A percentile compares a stretch with the other conserved stretches of the same genome.
phyloP scores from a whole-genome alignment of 2,888 invertebrate genomes.

The Meiosimyza platycephala region DNA sequence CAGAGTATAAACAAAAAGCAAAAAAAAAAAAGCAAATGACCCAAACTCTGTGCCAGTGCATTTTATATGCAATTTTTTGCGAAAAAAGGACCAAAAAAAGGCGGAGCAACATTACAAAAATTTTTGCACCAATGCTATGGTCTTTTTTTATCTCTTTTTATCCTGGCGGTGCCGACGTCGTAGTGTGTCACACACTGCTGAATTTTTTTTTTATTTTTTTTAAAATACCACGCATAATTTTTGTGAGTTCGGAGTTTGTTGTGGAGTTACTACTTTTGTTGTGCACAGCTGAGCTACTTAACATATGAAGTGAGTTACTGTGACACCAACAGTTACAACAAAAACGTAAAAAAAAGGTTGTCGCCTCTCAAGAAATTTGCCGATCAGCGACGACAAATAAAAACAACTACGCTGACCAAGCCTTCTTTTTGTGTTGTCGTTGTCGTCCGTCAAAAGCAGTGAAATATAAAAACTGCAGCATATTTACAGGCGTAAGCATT shows the following conservation, averaged over 20 bases:
- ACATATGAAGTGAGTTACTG: constrained; percentile 4
- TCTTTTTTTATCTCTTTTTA: constrained; percentile 10
- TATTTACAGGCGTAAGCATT: no score
- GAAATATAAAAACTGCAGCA: background rate
- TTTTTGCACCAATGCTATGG: constrained; percentile 14
- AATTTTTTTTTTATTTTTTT: background rate
- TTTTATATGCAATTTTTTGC: background rate
- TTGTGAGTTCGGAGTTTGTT: background rate
- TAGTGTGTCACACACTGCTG: background rate
- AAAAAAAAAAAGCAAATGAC: no score
- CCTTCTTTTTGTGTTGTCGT: constrained; percentile 3
- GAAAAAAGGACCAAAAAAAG: constrained; percentile 16
- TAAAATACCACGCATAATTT: constrained; percentile 8
- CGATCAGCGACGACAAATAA: constrained; percentile 2
- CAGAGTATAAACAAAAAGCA: no score
- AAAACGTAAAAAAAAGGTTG: constrained; percentile 5
- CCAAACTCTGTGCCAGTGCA: background rate
- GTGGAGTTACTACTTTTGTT: background rate
- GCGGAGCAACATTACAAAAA: constrained; percentile 12
- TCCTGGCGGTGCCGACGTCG: background rate
- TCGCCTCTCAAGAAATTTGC: constrained; percentile 3
- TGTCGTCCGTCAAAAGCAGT: background rate
- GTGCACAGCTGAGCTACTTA: no score
- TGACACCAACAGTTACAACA: background rate
- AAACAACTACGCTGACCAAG: constrained; percentile 12